These are phyloP conservation scores for Cardiocondyla obscurior DNA, from an alignment of 1,140 invertebrate genomes.

Conservation along the genomic window DNA sequence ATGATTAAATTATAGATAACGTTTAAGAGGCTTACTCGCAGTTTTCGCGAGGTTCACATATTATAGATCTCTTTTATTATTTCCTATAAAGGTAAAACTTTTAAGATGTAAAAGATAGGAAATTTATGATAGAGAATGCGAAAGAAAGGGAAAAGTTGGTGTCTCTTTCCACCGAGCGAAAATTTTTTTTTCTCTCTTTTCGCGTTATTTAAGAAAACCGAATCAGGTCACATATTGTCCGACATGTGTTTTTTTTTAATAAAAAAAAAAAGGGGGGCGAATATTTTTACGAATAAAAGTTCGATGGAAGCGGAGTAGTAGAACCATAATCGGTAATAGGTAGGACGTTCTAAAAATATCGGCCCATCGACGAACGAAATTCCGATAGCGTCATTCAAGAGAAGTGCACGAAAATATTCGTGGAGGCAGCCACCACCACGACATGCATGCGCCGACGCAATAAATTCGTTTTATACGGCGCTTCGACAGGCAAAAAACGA, in stretches of 20 bases:
- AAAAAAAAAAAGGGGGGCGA: not conserved
- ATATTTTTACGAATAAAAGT: slow-evolving; percentile 29
- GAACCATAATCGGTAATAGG: slow-evolving; percentile 59
- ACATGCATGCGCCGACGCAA: slow-evolving; percentile 74
- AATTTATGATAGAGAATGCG: not conserved
- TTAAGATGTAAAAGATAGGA: not conserved
- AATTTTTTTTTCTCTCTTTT: not conserved
- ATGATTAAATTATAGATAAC: slow-evolving; percentile 17
- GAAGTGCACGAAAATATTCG: slow-evolving; percentile 61
- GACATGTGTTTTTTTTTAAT: slow-evolving; percentile 3
- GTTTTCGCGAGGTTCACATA: not conserved
- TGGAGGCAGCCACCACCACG: slow-evolving; percentile 68
- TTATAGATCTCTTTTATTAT: not conserved
- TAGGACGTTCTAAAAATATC: slow-evolving; percentile 60
- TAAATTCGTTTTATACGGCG: slow-evolving; percentile 79
- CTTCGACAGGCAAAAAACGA: slow-evolving; percentile 78
- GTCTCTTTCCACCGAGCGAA: not conserved
- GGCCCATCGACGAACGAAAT: slow-evolving; percentile 61
- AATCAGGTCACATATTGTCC: slow-evolving; percentile 13
- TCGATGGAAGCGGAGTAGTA: not conserved
- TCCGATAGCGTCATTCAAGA: slow-evolving; percentile 62
- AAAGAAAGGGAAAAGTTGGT: not conserved
- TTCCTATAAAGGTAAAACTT: not conserved
- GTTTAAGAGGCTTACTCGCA: not conserved
- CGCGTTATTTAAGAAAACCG: not conserved